Evolutionary conservation across 1,140 invertebrate species (phyloP).

Genomic region (Helicorthomorpha holstii): DNA sequence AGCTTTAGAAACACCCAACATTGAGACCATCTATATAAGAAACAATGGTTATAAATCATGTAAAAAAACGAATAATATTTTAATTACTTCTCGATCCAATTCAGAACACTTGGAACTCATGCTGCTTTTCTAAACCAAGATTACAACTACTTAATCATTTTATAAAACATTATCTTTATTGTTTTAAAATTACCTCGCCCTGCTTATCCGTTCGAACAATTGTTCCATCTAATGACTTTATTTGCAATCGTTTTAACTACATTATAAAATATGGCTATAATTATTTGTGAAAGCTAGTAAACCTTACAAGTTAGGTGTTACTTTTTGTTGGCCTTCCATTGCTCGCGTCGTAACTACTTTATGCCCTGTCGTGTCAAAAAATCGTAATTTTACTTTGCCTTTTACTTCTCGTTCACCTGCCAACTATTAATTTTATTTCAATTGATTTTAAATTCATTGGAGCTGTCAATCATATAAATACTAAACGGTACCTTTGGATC

Average conservation of each 20-base stretch:
- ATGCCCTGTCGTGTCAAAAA: constrained; percentile 41
- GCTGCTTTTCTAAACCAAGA: constrained; percentile 10
- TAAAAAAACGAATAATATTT: neutral
- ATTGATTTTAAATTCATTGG: constrained; percentile 4
- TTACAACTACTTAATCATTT: constrained; percentile 7
- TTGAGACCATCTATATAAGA: constrained; percentile 26
- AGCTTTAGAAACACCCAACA: constrained; percentile 77
- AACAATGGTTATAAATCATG: neutral
- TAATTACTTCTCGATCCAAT: constrained; percentile 41
- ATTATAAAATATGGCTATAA: constrained; percentile 6
- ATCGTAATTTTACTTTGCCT: constrained; percentile 44
- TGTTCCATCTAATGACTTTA: constrained; percentile 51
- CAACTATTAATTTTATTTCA: constrained; percentile 15
- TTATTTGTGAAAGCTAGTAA: neutral
- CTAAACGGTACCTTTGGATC: constrained; percentile 61
- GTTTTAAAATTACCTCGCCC: constrained; percentile 18
- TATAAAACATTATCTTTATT: constrained; percentile 2
- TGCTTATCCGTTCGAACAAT: constrained; percentile 29
- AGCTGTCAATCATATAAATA: neutral
- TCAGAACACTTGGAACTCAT: constrained; percentile 50
- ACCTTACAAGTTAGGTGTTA: constrained; percentile 27
- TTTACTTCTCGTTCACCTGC: constrained; percentile 30
- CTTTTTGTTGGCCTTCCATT: constrained; percentile 40
- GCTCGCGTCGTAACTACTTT: constrained; percentile 38
- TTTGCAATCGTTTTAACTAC: constrained; percentile 26